Base-by-base conservation (phyloP, 2,113 vertebrate genomes). In the Craseonycteris thonglongyai region DNA sequence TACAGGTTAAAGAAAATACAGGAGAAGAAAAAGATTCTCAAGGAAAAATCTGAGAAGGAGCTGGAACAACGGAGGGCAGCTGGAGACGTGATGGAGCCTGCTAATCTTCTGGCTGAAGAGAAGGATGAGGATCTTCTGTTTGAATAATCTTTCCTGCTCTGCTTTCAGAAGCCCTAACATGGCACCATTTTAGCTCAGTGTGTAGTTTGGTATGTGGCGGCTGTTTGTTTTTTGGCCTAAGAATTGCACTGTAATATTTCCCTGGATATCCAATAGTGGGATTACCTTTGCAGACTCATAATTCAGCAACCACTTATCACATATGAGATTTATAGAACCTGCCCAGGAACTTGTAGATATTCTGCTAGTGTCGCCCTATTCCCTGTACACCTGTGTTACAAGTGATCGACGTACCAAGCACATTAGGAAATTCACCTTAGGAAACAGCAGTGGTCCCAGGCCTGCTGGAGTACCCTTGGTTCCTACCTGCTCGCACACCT, bases 1-100 rank as follows among this genome's bases (percentile, higher is more conserved):
- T 63, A 26, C 94, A 99, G 99, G 97, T 98, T 99, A 98, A 99
- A 99, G 98, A 99, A 99, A 98, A 99, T 99, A 96, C 99, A 99
- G 86, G 99, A 99, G 98, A 99, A 99, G 98, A 99, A 99, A 97
- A 99, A 99, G 97, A 99, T 99, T 96, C 97, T 99, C 85, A 99
- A 99, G 96, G 99, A 99, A 96, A 99, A 97, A 97, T 99, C 98
- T 0, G 99, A 99, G 58, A 97, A 97, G 96, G 99, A 99, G 95
- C 98, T 99, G 63, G 99, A 99, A 0, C 96, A 96, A 11, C 98
- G 99, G 8, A 96, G 98, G 94, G 98, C 98, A 94, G 92, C 98
- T 97, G 97, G 99, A 91, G 98, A 98, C 84, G 98, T 99, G 54
- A 94, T 66, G 0, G 99, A 99, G 94, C 99, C 99, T 33, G 93